Evolutionary conservation across 2,113 vertebrate genomes (phyloP), one percentile per base, ranked within the genome.

Genomic region (Montifringilla adamsi): DNA sequence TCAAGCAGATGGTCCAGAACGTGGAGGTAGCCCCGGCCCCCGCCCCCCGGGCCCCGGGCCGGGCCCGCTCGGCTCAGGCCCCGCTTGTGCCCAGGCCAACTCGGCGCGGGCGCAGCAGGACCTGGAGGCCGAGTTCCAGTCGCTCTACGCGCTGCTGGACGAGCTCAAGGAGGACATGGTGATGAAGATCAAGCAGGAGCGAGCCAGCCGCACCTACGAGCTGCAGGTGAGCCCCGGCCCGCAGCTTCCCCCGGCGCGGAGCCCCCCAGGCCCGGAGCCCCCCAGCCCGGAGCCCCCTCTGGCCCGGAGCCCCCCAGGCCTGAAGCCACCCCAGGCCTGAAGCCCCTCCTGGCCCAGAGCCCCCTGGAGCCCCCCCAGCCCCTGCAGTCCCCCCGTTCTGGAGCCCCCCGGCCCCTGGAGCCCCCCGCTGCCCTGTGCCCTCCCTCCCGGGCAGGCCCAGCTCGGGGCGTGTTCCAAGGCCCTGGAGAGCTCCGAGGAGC

Each of bases 401-500:
- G 39, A 39, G 39, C 39, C 39, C 39, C 39, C 39, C 39, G 39
- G 39, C 39, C 39, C 39, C 39, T 39, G 39, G 10, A 39, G 39
- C 39, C 39, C 39, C 39, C 39, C 11, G 69, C 21, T 26, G 41
- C 41, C 53, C 72, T 55, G 28, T 84, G 24, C 68, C 50, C 16
- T 85, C 47, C 53, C 31, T 11, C 37, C n/a, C 7, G 9, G 11
- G 17, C 97, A 99, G 99, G 99, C 98, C 97, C 99, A 99, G 97
- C 98, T 99, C 95, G 97, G 97, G 0, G 98, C 99, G 5, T 99
- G 99, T 30, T 98, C 98, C 18, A 99, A 99, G 96, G 99, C 99
- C 26, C 97, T 99, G 97, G 99, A 99, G 98, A 99, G 99, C 90
- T 99, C 99, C 0, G 99, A 99, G 97, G 99, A 99, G 95, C 98